phyloP scores from a whole-genome alignment of 1,140 invertebrate genomes.

The Drosophila persimilis region DNA sequence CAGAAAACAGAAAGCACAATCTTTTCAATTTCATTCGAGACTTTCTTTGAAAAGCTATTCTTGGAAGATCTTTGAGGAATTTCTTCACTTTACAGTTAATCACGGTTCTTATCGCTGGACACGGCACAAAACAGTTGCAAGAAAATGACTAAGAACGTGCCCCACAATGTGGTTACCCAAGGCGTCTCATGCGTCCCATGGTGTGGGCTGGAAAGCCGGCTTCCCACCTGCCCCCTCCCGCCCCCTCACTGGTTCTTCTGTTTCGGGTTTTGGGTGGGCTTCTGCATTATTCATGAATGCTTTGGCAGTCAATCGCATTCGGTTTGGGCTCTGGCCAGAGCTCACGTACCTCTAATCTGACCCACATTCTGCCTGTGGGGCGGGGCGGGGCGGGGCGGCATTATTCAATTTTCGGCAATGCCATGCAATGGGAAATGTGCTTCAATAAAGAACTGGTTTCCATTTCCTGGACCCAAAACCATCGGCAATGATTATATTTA shows the following conservation, averaged over 20 bases:
- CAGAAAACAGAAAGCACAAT: background rate
- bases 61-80: background rate
- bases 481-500: conserved; percentile 15
- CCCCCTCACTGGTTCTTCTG: background rate
- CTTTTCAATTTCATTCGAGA: background rate
- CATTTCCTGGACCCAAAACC: conserved; percentile 45
- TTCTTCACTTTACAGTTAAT: background rate
- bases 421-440: conserved; percentile 23
- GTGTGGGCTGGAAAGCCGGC: too few relatives aligned
- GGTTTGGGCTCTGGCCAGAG: conserved; percentile 5
- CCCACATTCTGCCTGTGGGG: conserved; percentile 41
- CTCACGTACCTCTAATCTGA: conserved; percentile 55
- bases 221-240: too few relatives aligned
- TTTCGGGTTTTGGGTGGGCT: conserved; percentile 16
- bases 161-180: conserved; percentile 15
- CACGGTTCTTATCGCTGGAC: background rate
- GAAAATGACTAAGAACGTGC: background rate
- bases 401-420: conserved; percentile 66
- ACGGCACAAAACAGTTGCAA: background rate
- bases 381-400: conserved; percentile 4
- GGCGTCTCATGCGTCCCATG: too few relatives aligned
- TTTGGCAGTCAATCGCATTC: conserved; percentile 33
- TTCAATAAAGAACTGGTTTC: conserved; percentile 15
- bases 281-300: conserved; percentile 63
- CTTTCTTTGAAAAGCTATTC: background rate